These are phyloP conservation scores for Phoxinus phoxinus DNA, from an alignment of 2,113 vertebrate genomes.

Conservation along the genomic window DNA sequence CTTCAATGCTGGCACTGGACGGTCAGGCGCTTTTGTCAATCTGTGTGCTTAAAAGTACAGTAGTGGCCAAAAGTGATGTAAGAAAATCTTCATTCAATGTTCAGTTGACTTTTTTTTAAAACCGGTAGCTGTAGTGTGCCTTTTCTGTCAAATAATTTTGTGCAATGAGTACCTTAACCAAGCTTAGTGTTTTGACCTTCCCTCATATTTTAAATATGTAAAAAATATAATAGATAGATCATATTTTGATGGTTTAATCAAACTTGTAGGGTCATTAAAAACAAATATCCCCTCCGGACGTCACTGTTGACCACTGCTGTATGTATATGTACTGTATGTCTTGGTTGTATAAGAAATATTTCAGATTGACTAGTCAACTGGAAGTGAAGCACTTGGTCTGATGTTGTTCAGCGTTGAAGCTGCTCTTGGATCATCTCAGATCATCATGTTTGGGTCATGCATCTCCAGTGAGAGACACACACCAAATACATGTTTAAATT, in stretches of 20 bases:
- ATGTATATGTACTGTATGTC: not conserved
- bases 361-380: not conserved
- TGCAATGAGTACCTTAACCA: too few relatives aligned
- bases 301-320: not conserved
- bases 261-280: too few relatives aligned
- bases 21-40: slow-evolving; percentile 76
- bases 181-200: too few relatives aligned
- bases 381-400: not conserved
- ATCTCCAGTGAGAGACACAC: not conserved
- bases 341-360: not conserved
- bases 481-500: not conserved
- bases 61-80: too few relatives aligned
- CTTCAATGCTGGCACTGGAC: slow-evolving; percentile 93
- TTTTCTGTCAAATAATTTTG: too few relatives aligned
- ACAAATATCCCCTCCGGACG: too few relatives aligned
- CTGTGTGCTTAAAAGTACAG: not conserved
- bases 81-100: too few relatives aligned
- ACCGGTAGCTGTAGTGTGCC: too few relatives aligned
- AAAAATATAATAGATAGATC: too few relatives aligned
- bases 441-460: not conserved
- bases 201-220: too few relatives aligned
- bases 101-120: too few relatives aligned
- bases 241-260: too few relatives aligned
- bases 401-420: not conserved
- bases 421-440: not conserved